Conservation (phyloP, 2,113 vertebrate species). For the Marmota monax region DNA sequence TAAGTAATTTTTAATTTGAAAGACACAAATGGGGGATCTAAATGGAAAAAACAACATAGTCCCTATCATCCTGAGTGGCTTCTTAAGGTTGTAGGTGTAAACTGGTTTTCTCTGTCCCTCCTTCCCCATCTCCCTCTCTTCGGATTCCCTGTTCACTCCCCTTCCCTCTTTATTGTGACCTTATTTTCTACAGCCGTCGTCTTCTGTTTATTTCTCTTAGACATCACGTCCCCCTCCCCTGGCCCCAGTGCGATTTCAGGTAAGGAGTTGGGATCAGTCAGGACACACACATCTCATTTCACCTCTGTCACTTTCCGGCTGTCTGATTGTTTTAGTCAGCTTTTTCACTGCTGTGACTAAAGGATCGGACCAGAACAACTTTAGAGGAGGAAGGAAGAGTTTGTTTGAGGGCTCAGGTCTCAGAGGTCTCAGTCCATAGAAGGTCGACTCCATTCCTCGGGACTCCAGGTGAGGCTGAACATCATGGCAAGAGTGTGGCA, state of each 20-base stretch:
- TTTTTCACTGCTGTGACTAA: no score
- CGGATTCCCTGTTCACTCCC: rapidly evolving
- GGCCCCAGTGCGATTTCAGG: not conserved
- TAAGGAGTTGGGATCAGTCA: not conserved
- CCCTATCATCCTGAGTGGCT: not conserved
- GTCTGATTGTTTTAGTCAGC: no score
- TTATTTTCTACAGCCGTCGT: not conserved
- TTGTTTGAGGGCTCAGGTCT: no score
- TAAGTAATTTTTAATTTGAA: not conserved
- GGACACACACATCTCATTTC: not conserved
- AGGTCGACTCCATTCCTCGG: no score
- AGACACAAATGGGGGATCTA: not conserved
- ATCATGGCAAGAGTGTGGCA: no score
- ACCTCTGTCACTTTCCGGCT: not conserved
- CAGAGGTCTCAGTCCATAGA: no score
- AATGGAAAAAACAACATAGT: not conserved
- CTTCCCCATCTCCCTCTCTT: no score
- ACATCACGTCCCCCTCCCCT: not conserved
- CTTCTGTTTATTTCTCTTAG: not conserved
- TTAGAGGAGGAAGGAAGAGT: no score
- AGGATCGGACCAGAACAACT: no score
- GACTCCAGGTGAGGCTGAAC: no score
- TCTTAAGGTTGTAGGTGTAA: not conserved
- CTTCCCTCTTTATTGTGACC: not conserved
- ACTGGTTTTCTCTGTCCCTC: not conserved